phyloP scores from a whole-genome alignment of 1,140 invertebrate genomes.

The Lordiphosa mommai region DNA sequence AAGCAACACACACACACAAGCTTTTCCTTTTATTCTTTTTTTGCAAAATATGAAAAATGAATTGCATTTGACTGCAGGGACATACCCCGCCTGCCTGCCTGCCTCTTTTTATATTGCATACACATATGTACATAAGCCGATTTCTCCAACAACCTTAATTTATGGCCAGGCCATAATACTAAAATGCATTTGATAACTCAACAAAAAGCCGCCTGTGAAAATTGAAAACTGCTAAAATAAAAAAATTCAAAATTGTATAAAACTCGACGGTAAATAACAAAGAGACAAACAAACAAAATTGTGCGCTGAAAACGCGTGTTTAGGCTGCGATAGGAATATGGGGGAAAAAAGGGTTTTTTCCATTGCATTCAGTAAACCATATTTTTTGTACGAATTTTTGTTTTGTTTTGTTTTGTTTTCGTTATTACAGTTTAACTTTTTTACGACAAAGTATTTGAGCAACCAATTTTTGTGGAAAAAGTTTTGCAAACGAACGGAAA shows the following conservation, averaged over 20 bases:
- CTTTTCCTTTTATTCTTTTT: constrained; percentile 18
- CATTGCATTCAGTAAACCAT: neutral
- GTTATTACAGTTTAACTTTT: constrained; percentile 16
- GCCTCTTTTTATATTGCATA: neutral
- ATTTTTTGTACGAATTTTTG: constrained; percentile 18
- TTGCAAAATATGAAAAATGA: constrained; percentile 72
- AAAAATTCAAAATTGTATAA: constrained; percentile 57
- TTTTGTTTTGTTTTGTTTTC: neutral
- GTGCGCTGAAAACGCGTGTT: constrained; percentile 42
- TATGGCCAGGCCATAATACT: constrained; percentile 59
- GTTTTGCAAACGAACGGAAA: neutral
- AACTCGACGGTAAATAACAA: constrained; percentile 66
- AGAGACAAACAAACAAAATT: constrained; percentile 51
- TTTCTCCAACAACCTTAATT: constrained; percentile 68
- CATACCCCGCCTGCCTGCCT: constrained; percentile 4
- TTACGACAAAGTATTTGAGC: constrained; percentile 4
- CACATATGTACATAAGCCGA: constrained; percentile 42
- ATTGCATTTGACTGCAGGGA: constrained; percentile 61
- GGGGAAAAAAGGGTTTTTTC: neutral
- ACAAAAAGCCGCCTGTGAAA: constrained; percentile 50
- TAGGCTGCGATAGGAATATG: constrained; percentile 41
- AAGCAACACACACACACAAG: constrained; percentile 19
- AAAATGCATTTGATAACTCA: constrained; percentile 70
- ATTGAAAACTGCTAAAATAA: constrained; percentile 41
- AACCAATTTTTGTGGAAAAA: constrained; percentile 3